Percentiles rank a stretch among this genome's conserved stretches.
Evolutionary conservation across 2,888 invertebrate species (phyloP).

Genomic region (Dastarcus helophoroides): DNA sequence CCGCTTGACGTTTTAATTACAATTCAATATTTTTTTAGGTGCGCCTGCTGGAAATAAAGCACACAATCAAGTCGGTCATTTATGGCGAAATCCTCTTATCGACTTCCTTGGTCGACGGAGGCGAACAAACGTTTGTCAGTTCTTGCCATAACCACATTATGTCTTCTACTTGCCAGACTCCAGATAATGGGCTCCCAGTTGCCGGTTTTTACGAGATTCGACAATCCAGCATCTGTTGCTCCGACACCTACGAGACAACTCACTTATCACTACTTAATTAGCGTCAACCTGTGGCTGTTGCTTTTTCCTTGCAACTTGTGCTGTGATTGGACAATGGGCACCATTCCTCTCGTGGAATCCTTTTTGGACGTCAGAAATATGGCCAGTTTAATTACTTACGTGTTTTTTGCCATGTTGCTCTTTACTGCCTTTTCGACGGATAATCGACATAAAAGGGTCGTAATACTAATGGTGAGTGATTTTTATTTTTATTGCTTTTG

Average conservation of each 20-base stretch:
- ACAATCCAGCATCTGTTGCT: constrained; percentile 92
- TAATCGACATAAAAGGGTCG: constrained; percentile 51
- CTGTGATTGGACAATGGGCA: constrained; percentile 99
- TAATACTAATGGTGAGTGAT: constrained; percentile 54
- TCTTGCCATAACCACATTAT: constrained; percentile 68
- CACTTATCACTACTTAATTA: constrained; percentile 86
- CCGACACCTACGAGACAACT: constrained; percentile 73
- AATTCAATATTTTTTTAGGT: constrained; percentile 37
- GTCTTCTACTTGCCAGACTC: constrained; percentile 70
- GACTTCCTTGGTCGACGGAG: constrained; percentile 49
- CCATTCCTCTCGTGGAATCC: constrained; percentile 73
- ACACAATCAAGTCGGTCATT: constrained; percentile 38
- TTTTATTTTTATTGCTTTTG: constrained; percentile 2
- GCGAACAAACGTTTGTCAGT: constrained; percentile 67
- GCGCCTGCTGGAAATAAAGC: constrained; percentile 39
- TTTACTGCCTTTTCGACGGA: constrained; percentile 45
- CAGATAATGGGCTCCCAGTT: constrained; percentile 94
- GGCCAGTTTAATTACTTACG: constrained; percentile 60
- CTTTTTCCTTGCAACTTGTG: constrained; percentile 82
- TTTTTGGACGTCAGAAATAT: constrained; percentile 72
- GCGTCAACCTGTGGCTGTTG: constrained; percentile 82
- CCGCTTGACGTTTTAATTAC: too few species aligned
- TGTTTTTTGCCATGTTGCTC: constrained; percentile 47
- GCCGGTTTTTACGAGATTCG: constrained; percentile 93
- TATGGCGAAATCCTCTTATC: constrained; percentile 43